These are phyloP conservation scores for Xenentodon cancila DNA, from an alignment of 2,797 vertebrate genomes.

Conservation along the genomic window DNA sequence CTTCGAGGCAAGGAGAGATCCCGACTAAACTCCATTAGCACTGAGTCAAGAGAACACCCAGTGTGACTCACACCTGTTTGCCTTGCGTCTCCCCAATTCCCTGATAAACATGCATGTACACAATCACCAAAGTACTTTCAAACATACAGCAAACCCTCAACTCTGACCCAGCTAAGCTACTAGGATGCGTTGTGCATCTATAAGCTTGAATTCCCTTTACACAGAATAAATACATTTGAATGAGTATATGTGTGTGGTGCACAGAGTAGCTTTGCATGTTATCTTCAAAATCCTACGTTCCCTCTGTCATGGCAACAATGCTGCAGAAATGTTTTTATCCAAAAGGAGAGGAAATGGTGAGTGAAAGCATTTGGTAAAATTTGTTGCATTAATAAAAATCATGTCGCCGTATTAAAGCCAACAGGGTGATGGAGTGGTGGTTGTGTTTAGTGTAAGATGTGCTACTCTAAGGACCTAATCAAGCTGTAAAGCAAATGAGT, in stretches of 20 bases:
- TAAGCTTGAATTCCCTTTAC: constrained; percentile 61
- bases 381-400: constrained; percentile 34
- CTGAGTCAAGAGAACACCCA: constrained; percentile 66
- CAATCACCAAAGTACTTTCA: constrained; percentile 24
- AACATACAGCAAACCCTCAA: constrained; percentile 54
- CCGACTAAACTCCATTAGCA: constrained; percentile 71
- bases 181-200: constrained; percentile 66
- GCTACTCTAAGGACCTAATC: constrained; percentile 44
- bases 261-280: constrained; percentile 4
- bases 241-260: constrained; percentile 36
- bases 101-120: constrained; percentile 57
- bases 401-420: background rate
- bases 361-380: constrained; percentile 23
- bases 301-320: constrained; percentile 35
- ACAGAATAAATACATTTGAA: constrained; percentile 53
- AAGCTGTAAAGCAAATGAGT: constrained; percentile 52
- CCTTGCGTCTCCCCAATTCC: constrained; percentile 54
- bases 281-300: constrained; percentile 33
- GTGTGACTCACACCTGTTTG: constrained; percentile 65
- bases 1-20: constrained; percentile 34
- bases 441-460: constrained; percentile 5
- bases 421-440: background rate
- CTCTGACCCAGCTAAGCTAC: constrained; percentile 64
- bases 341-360: constrained; percentile 23
- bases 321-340: constrained; percentile 24